phyloP scores from a whole-genome alignment of 2,797 vertebrate species.

The Nannoperca obscura region DNA sequence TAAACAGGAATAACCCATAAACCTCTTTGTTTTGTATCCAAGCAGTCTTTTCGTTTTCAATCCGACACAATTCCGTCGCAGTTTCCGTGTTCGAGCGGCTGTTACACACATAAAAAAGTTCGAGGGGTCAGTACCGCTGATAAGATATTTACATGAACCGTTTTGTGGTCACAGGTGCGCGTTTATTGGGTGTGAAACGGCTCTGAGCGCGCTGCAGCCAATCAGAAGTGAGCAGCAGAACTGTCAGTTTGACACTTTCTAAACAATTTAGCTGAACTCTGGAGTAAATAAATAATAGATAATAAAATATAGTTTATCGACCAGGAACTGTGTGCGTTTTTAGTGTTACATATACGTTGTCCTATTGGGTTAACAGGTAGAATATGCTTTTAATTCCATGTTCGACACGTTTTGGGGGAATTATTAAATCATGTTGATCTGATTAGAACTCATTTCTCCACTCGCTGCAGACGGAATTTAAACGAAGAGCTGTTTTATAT shows the following conservation, averaged over 20 bases:
- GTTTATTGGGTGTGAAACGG: constrained; percentile 17
- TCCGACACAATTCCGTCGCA: not conserved
- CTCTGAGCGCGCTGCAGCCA: not conserved
- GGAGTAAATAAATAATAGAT: not conserved
- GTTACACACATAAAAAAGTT: not conserved
- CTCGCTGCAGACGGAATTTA: not conserved
- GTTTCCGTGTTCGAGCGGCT: not conserved
- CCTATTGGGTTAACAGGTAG: accelerated
- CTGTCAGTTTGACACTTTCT: not conserved
- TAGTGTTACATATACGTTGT: not conserved
- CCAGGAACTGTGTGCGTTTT: no score
- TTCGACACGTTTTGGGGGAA: not conserved
- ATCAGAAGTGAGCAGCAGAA: constrained; percentile 1
- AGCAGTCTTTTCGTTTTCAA: not conserved
- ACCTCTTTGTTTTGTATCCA: no score
- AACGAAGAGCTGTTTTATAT: not conserved
- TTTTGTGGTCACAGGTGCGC: constrained; percentile 41
- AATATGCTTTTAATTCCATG: not conserved
- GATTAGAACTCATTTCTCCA: not conserved
- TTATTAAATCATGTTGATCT: not conserved
- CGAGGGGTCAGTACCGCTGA: not conserved
- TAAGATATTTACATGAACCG: constrained; percentile 35
- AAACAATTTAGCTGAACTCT: not conserved
- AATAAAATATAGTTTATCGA: not conserved
- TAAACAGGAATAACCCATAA: not conserved